Evolutionary conservation across 53 echinoderm and acorn worm genomes (phyloP).

Genomic region (Apostichopus leukothele): DNA sequence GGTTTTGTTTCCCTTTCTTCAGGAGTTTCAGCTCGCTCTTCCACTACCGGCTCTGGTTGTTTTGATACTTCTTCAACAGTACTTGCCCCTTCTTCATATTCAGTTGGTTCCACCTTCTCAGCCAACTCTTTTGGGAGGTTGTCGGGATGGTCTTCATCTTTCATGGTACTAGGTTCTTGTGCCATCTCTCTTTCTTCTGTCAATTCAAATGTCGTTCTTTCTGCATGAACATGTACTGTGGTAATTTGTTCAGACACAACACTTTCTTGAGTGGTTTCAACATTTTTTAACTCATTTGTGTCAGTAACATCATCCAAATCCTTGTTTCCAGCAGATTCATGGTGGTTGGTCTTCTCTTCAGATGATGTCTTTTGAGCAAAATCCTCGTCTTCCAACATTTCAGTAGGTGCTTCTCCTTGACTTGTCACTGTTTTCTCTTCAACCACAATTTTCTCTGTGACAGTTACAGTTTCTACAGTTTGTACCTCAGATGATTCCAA

Average conservation of each 20-base stretch:
- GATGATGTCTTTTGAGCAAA: conserved; percentile 1
- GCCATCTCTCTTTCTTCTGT: conserved; percentile 3
- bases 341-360: not conserved
- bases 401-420: conserved; percentile 20
- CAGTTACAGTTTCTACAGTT: conserved; percentile 39
- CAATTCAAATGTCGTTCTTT: conserved; percentile 15
- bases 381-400: not conserved
- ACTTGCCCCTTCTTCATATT: conserved; percentile 28
- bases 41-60: not conserved
- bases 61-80: not conserved
- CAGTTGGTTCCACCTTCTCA: conserved; percentile 23
- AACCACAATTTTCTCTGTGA: conserved; percentile 43
- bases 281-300: not conserved
- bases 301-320: not conserved
- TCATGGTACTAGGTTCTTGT: not conserved
- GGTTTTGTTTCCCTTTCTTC: not conserved
- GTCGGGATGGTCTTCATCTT: conserved; percentile 4
- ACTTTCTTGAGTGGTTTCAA: not conserved
- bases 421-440: conserved; percentile 28
- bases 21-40: conserved; percentile 20
- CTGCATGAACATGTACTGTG: not conserved
- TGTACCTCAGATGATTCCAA: not conserved
- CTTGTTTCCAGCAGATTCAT: not conserved
- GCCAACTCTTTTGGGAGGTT: conserved; percentile 2
- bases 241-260: not conserved